A percentile compares a stretch with the other conserved stretches of the same genome.
Evolutionary conservation across 2,113 vertebrate genomes (phyloP).

Genomic region (Pachyramphus minor): DNA sequence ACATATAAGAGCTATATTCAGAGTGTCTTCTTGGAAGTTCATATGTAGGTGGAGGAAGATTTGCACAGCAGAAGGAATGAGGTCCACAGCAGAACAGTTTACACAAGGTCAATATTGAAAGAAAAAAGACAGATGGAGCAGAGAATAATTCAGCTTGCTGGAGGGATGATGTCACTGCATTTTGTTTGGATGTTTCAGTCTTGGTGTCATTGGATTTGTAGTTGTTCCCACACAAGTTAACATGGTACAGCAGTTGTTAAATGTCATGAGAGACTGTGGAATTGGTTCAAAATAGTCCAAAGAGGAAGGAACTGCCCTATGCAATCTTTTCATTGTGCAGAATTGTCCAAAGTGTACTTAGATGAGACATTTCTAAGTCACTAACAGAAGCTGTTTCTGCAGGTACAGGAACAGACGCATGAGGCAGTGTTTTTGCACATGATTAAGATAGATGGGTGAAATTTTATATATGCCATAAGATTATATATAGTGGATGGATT

Average conservation of each 20-base stretch:
- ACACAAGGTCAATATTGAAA: background rate
- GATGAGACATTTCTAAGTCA: background rate
- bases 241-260: background rate
- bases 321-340: background rate
- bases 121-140: background rate
- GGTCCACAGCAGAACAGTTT: background rate
- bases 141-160: background rate
- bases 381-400: background rate
- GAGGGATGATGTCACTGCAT: background rate
- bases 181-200: background rate
- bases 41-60: background rate
- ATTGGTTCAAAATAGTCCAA: background rate
- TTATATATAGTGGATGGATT: background rate
- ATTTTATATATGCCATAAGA: background rate
- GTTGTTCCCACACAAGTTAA: background rate
- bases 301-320: background rate
- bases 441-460: background rate
- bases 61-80: background rate
- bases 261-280: background rate
- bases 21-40: background rate
- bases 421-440: background rate
- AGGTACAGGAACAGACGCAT: background rate
- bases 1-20: background rate
- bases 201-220: rapidly evolving
- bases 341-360: background rate